Evolutionary conservation across 2,113 vertebrate genomes (phyloP).

Genomic region (Dromaius novaehollandiae): DNA sequence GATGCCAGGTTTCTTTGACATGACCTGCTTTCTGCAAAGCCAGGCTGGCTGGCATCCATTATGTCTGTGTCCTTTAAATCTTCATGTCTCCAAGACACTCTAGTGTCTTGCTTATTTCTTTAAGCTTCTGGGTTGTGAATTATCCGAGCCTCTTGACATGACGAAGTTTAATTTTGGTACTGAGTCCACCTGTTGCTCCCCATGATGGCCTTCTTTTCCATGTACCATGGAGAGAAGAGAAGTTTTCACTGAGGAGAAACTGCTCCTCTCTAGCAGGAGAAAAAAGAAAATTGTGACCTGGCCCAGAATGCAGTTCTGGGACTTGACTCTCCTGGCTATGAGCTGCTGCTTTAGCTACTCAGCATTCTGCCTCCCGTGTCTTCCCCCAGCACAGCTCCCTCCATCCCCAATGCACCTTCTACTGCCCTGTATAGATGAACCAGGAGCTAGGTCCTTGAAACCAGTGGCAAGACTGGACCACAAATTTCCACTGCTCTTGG

Average conservation of each 20-base stretch:
- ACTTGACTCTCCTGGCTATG: fast-evolving
- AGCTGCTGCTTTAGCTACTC: neutral
- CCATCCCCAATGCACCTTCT: fast-evolving
- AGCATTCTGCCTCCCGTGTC: neutral
- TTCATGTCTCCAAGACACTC: neutral
- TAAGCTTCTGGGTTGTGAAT: neutral
- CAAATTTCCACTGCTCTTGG: neutral
- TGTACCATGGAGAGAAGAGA: neutral
- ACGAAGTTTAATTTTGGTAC: neutral
- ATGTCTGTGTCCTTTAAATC: neutral
- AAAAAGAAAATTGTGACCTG: neutral
- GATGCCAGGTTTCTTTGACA: neutral
- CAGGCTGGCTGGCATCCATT: neutral
- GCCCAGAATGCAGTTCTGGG: neutral
- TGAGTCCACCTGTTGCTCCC: neutral
- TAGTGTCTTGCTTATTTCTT: neutral
- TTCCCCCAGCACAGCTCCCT: too few species aligned
- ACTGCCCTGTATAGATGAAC: neutral
- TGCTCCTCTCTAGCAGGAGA: neutral
- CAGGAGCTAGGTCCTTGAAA: too few species aligned
- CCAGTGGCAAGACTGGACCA: too few species aligned
- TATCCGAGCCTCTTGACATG: neutral
- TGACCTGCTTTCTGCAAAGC: neutral
- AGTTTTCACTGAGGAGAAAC: neutral
- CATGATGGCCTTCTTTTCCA: neutral